Conservation (phyloP, 2,797 vertebrate species). For the Helarctos malayanus region DNA sequence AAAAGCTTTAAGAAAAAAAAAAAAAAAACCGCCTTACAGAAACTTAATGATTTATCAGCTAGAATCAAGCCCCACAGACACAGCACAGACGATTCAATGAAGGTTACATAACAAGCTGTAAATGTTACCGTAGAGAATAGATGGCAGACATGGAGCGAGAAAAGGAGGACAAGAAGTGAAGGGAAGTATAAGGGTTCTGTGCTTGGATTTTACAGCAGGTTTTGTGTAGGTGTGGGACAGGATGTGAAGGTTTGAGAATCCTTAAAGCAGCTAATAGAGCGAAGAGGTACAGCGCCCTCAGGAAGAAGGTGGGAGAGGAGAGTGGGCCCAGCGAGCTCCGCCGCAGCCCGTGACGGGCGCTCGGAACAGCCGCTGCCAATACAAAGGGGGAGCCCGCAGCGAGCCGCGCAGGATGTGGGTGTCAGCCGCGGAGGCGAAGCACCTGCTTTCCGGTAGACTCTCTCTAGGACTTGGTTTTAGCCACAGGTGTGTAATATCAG, state of each 20-base stretch:
- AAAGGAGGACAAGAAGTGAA: not conserved
- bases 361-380: not conserved
- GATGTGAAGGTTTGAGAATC: not conserved
- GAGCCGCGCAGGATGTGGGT: not conserved
- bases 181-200: not conserved
- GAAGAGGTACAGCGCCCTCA: not conserved
- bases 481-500: not conserved
- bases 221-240: not conserved
- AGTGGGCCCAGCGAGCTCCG: not conserved
- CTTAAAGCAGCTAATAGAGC: not conserved
- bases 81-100: not conserved
- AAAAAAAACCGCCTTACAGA: not conserved
- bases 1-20: not conserved
- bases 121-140: not conserved
- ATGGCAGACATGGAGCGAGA: not conserved
- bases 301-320: not conserved
- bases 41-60: not conserved
- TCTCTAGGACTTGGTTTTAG: not conserved
- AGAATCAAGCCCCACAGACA: not conserved
- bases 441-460: not conserved
- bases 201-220: not conserved
- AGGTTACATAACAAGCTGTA: not conserved
- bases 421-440: not conserved
- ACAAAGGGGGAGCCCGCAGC: not conserved
- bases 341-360: not conserved